These are phyloP conservation scores for Danio jaintianensis DNA, from an alignment of 2,797 vertebrate genomes.

Conservation along the genomic window DNA sequence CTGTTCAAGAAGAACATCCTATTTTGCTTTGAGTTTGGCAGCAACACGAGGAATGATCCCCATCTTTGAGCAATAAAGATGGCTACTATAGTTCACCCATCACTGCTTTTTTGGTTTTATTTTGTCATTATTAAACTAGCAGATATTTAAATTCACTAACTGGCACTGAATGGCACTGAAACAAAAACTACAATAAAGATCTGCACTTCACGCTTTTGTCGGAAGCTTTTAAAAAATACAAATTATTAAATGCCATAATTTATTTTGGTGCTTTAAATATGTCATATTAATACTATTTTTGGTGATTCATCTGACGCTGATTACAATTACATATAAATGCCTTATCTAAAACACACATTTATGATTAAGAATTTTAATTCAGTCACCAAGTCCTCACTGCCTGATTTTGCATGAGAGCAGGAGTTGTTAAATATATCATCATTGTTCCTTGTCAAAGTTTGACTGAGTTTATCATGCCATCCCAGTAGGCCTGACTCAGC, in stretches of 20 bases:
- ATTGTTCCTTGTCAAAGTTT: neutral
- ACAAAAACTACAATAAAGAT: neutral
- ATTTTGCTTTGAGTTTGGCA: slow-evolving; percentile 30
- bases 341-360: neutral
- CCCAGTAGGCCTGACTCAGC: slow-evolving; percentile 90
- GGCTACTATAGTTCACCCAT: slow-evolving; percentile 26
- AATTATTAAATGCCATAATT: too few relatives aligned
- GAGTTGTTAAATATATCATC: neutral
- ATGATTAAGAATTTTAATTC: neutral
- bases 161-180: slow-evolving; percentile 8
- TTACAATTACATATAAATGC: neutral
- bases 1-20: slow-evolving; percentile 25
- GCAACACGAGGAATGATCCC: neutral
- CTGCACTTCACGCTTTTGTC: neutral
- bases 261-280: neutral
- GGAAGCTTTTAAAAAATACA: too few relatives aligned
- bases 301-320: neutral
- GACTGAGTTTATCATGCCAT: slow-evolving; percentile 18
- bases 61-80: slow-evolving; percentile 44
- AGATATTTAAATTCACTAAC: slow-evolving; percentile 19
- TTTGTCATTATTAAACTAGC: slow-evolving; percentile 30
- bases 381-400: slow-evolving; percentile 3
- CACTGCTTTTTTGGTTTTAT: slow-evolving; percentile 38
- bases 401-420: slow-evolving; percentile 26
- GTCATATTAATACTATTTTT: neutral